A percentile compares a stretch with the other conserved stretches of the same genome.
These are phyloP conservation scores for Eulemur albifrons DNA, from an alignment of 2,797 vertebrate species.

Conservation along the genomic window DNA sequence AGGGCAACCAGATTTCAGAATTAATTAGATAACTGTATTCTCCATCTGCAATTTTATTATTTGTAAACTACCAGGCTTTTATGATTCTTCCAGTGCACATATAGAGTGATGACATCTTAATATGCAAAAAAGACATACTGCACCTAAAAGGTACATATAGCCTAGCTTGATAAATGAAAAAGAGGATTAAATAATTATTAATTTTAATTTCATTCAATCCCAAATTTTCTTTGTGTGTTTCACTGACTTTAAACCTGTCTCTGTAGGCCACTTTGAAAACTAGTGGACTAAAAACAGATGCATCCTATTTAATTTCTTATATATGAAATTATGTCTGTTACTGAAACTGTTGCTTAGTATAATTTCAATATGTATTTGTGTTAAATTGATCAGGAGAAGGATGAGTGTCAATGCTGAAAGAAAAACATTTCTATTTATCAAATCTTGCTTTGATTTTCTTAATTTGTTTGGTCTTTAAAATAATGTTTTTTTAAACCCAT, in stretches of 20 bases:
- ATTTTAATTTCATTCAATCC: neutral
- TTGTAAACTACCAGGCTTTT: neutral
- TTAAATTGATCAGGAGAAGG: neutral
- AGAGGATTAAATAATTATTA: neutral
- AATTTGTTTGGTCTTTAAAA: neutral
- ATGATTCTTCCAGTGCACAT: neutral
- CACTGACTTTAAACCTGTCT: neutral
- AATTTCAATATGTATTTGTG: neutral
- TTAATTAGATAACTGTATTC: conserved; percentile 78
- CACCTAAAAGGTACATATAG: neutral
- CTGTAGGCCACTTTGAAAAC: neutral
- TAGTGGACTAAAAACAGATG: neutral
- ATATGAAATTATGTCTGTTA: neutral
- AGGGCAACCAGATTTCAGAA: conserved; percentile 69
- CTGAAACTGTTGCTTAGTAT: neutral
- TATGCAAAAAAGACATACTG: neutral
- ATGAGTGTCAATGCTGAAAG: neutral
- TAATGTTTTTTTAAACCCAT: neutral
- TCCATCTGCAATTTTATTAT: conserved; percentile 68
- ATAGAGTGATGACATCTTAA: neutral
- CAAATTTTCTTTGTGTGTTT: neutral
- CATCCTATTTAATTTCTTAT: neutral
- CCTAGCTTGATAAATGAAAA: neutral
- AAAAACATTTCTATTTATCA: neutral
- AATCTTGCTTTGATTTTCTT: neutral